Percentiles rank a stretch among this genome's conserved stretches.
Conservation (phyloP, 2,888 invertebrate genomes). For the Campoplex capitator region DNA sequence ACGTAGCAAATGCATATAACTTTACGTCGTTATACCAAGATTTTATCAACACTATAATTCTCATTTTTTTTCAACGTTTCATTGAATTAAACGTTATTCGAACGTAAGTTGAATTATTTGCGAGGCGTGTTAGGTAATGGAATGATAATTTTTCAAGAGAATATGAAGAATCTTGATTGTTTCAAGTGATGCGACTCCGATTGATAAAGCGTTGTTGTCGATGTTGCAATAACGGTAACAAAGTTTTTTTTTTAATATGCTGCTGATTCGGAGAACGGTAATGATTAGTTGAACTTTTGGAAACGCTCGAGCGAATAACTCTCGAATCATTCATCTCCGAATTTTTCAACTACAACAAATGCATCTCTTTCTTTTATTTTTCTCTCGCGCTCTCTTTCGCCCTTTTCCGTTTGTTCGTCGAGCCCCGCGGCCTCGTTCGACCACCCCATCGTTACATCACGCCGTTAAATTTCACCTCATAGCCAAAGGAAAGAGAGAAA, state of each 20-base stretch:
- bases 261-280: constrained; percentile 8
- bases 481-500: constrained; percentile 25
- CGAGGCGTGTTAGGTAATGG: background rate
- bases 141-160: background rate
- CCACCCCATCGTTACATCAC: constrained; percentile 76
- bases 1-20: constrained; percentile 35
- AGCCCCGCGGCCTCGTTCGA: constrained; percentile 63
- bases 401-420: constrained; percentile 64
- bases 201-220: background rate
- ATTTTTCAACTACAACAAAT: constrained; percentile 21
- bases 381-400: constrained; percentile 28
- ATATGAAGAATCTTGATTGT: background rate
- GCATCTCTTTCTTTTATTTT: constrained; percentile 14
- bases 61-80: background rate
- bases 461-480: constrained; percentile 73
- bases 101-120: background rate
- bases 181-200: background rate
- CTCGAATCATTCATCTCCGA: constrained; percentile 45
- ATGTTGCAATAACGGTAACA: background rate
- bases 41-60: constrained; percentile 19
- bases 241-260: background rate
- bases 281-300: background rate
- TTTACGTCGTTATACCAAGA: constrained; percentile 40
- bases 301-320: constrained; percentile 39
- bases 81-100: constrained; percentile 3